These are phyloP conservation scores for Mya arenaria DNA, from an alignment of 1,140 invertebrate species.

Conservation along the genomic window DNA sequence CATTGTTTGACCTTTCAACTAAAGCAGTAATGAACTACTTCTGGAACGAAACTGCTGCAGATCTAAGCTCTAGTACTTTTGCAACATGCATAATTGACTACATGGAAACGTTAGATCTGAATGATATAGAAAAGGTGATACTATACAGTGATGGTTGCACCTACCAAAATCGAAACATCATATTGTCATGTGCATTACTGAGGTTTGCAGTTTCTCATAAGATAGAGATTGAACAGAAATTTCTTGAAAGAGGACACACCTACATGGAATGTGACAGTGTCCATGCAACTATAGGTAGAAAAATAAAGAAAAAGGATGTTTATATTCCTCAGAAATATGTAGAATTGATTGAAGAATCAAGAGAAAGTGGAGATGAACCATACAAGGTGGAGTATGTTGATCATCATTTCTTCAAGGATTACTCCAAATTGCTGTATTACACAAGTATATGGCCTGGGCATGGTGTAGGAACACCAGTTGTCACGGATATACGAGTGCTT, in stretches of 20 bases:
- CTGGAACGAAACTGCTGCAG: conserved; percentile 26
- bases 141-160: conserved; percentile 36
- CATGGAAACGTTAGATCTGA: conserved; percentile 4
- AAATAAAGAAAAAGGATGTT: conserved; percentile 43
- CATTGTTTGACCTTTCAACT: not conserved
- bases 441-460: conserved; percentile 25
- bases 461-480: conserved; percentile 19
- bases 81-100: conserved; percentile 23
- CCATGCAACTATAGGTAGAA: conserved; percentile 47
- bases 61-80: conserved; percentile 15
- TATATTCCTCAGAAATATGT: conserved; percentile 44
- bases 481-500: conserved; percentile 22
- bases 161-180: conserved; percentile 31
- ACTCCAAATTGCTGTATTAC: conserved; percentile 17
- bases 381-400: conserved; percentile 30
- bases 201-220: conserved; percentile 18
- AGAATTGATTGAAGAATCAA: not conserved
- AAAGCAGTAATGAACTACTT: conserved; percentile 12
- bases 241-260: conserved; percentile 55
- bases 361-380: not conserved
- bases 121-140: not conserved
- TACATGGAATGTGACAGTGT: conserved; percentile 58
- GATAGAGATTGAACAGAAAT: conserved; percentile 55
- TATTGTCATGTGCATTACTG: conserved; percentile 16
- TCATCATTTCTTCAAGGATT: conserved; percentile 14